phyloP scores from a whole-genome alignment of 2,113 vertebrate genomes.

The Ariopsis seemanni region DNA sequence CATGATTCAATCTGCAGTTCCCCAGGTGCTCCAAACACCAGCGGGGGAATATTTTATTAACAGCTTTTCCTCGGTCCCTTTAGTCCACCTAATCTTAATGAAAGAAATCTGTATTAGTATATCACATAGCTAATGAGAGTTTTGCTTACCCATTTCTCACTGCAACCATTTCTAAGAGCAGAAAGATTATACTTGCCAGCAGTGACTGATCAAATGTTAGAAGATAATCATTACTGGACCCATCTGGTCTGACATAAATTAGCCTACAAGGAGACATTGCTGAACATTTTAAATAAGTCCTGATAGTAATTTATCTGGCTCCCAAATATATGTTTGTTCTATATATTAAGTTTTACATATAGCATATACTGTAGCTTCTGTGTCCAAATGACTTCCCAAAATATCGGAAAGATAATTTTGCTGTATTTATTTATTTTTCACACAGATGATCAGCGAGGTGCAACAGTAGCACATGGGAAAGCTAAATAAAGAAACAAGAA shows the following conservation, averaged over 20 bases:
- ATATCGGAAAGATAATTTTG: not conserved
- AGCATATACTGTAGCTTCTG: not conserved
- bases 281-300: not conserved
- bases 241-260: constrained; percentile 7
- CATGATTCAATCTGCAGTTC: constrained; percentile 49
- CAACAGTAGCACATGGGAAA: not conserved
- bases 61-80: not conserved
- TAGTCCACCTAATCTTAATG: not conserved
- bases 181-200: not conserved
- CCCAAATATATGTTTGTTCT: not conserved
- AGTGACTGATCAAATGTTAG: not conserved
- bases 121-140: not conserved
- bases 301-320: not conserved
- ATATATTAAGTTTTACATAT: not conserved
- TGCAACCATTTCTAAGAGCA: not conserved
- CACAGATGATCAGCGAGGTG: not conserved
- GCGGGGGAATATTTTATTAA: constrained; percentile 35
- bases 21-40: constrained; percentile 38
- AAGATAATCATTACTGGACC: not conserved
- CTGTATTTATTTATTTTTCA: not conserved
- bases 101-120: constrained; percentile 1
- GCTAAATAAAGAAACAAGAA: not conserved
- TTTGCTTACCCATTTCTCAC: constrained; percentile 11
- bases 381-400: not conserved
- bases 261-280: not conserved